Base-by-base conservation (phyloP, 2,888 invertebrate genomes). In the Leucophenga maculata region DNA sequence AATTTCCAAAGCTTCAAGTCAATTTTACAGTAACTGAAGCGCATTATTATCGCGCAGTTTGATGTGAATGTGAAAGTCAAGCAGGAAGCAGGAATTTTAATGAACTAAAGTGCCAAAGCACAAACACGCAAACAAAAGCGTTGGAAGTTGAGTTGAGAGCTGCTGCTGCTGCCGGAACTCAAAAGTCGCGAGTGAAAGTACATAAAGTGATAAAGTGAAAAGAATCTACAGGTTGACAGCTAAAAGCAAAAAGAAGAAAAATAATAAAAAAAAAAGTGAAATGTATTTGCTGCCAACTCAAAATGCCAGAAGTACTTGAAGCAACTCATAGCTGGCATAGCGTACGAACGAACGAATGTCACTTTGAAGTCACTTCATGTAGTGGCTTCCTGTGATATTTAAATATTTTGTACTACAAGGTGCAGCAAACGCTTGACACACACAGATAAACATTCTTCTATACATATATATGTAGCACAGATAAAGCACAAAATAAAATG, bases 61-160 rank as follows among this genome's bases (percentile, higher is more conserved):
- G 18, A 11, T 13, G 55, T 55, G 22, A 18, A 26, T 64, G 46
- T 22, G 44, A 26, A 26, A 26, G 26, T 26, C 26, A 26, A 26
- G 64, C 48, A 48, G n/a, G 39, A 26, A 16, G 60, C 60, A 16
- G 48, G 72, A 77, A 80, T 82, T 77, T 72, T 80, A 80, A 80
- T 80, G 84, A 80, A 84, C 77, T 70, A 67, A 74, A 80, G 73
- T 77, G 79, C 69, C 73, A 55, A 48, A 6, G 44, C 18, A 64
- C 55, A 64, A 46, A 22, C 64, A n/a, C n/a, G n/a, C 65, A 31
- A 31, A 65, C n/a, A 50, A 65, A 32, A 39, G 39, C 39, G 39
- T 39, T 39, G 8, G 39, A 9, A 39, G 11, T 39, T 39, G 39
- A 39, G 39, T 39, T 39, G 11, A 8, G 8, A 39, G 39, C 11